Conservation (phyloP, 2,888 invertebrate genomes). For the Tetranychus truncatus region DNA sequence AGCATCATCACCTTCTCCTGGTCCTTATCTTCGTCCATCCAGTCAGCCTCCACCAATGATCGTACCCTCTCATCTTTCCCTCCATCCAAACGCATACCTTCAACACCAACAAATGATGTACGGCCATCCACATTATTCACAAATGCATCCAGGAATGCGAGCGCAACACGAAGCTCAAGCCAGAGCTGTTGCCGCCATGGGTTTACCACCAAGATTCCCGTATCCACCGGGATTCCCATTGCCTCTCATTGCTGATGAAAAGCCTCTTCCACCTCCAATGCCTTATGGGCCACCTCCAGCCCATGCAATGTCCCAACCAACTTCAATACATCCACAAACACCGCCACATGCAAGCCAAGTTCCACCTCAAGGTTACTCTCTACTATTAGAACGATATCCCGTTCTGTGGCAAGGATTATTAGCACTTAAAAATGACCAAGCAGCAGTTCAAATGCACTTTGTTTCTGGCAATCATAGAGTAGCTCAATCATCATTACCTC, state of each 20-base stretch:
- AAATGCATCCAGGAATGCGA: slow-evolving; percentile 23
- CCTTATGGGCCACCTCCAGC: slow-evolving; percentile 25
- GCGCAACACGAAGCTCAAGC: slow-evolving; percentile 19
- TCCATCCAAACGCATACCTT: slow-evolving; percentile 25
- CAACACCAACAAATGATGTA: slow-evolving; percentile 27
- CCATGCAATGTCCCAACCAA: slow-evolving; percentile 39
- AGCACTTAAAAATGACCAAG: slow-evolving; percentile 86
- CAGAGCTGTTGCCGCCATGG: slow-evolving; percentile 16
- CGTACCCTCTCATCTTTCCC: slow-evolving; percentile 23
- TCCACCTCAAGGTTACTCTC: slow-evolving; percentile 47
- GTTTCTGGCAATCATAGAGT: slow-evolving; percentile 81
- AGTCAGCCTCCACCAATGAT: slow-evolving; percentile 24
- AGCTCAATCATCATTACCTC: slow-evolving; percentile 68
- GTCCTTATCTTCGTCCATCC: slow-evolving; percentile 23
- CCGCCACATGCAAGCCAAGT: slow-evolving; percentile 59
- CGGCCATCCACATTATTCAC: slow-evolving; percentile 22
- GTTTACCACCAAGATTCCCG: background rate
- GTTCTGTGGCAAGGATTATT: slow-evolving; percentile 93
- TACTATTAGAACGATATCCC: slow-evolving; percentile 57
- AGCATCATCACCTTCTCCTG: background rate
- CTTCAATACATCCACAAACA: slow-evolving; percentile 40
- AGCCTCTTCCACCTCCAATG: slow-evolving; percentile 21
- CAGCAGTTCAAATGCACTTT: slow-evolving; percentile 96
- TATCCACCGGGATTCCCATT: slow-evolving; percentile 16
- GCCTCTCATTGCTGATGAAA: slow-evolving; percentile 15